These are phyloP conservation scores for Cheilosia vulpina DNA, from an alignment of 2,888 invertebrate genomes.

Conservation along the genomic window DNA sequence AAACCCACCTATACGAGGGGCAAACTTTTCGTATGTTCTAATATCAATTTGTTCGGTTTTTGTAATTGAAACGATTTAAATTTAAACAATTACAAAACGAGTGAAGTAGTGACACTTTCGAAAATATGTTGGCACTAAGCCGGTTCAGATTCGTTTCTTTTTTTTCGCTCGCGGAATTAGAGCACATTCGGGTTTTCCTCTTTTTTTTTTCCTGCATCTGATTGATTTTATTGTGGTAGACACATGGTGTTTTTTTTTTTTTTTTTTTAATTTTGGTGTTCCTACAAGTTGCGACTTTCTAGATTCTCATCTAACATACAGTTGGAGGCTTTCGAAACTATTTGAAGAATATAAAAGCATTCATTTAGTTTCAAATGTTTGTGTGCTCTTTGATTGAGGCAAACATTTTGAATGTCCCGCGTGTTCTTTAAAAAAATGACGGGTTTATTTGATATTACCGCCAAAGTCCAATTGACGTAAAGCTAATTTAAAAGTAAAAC, in stretches of 20 bases:
- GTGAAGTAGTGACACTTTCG: neutral
- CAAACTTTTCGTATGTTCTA: neutral
- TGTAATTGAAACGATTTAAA: constrained; percentile 11
- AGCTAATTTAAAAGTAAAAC: no score
- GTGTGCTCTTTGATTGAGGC: no score
- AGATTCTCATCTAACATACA: no score
- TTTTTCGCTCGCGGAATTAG: constrained; percentile 42
- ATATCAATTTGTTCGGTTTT: neutral
- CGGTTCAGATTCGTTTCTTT: constrained; percentile 36
- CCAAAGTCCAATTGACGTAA: no score
- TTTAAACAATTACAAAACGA: constrained; percentile 36
- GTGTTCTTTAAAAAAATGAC: no score
- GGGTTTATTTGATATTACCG: no score
- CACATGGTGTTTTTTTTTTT: neutral
- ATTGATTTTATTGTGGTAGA: constrained; percentile 15
- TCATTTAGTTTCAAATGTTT: no score
- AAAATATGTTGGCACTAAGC: constrained; percentile 44
- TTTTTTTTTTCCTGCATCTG: neutral
- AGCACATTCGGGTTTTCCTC: constrained; percentile 4
- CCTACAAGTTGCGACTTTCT: no score
- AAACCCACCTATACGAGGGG: neutral
- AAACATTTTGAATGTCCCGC: no score
- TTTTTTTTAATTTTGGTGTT: no score
- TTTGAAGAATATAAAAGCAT: no score
- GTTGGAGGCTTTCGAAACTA: no score